Evolutionary conservation across 2,113 vertebrate genomes (phyloP), one percentile per base, ranked within the genome.

Genomic region (Sapajus apella): DNA sequence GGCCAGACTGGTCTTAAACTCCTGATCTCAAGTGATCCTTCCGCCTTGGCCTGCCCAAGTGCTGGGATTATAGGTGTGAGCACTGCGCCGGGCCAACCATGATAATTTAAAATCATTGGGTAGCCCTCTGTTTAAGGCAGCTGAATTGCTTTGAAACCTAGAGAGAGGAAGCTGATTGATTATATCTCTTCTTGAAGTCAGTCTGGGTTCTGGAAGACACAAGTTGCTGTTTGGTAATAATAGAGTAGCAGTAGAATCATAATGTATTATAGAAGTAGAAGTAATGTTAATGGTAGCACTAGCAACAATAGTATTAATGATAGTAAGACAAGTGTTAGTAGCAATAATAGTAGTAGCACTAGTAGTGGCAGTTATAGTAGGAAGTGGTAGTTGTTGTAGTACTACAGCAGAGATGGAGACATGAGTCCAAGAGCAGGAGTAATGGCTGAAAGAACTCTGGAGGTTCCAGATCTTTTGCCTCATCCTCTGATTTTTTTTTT

Each of bases 61-160:
- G 61, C 61, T 64, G 61, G 61, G 61, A 64, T 30, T 64, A 64
- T 27, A 64, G 12, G 61, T 30, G 11, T 64, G 61, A 64, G 61
- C 27, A 30, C 30, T 27, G 30, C 11, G 27, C 61, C 3, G 0
- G 27, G 61, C 61, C 61, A 64, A 64, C 61, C 61, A 85, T n/a
- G 56, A 45, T 80, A 32, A 90, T 40, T 77, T 92, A 11, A 56
- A 80, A 61, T 81, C 27, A 10, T 76, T 82, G 16, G 18, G 11
- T 25, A 47, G 52, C 21, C 25, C 35, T 87, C 37, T 89, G 16
- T 58, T 89, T 68, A 52, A 61, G 77, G 47, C 14, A 93, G 77
- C 32, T 91, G 66, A 91, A 84, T 35, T 95, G 40, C n/a, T 95
- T 93, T 76, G 83, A 37, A 52, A 80, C 40, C 17, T 77, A 91